phyloP scores from a whole-genome alignment of 2,797 vertebrate species.

The Lindbergichthys nudifrons region DNA sequence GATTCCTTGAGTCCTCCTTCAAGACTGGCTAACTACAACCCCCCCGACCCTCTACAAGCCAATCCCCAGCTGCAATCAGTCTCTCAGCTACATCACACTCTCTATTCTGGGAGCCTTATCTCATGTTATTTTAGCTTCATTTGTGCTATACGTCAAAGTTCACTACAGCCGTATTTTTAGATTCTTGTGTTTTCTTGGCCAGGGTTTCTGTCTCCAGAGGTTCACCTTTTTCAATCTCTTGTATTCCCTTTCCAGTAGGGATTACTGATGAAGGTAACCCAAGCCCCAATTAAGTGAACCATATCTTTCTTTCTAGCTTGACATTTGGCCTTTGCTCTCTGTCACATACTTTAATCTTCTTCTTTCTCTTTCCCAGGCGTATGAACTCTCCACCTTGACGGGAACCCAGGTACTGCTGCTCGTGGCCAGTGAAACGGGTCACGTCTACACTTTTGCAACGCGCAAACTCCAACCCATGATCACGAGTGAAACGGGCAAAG shows the following conservation, averaged over 20 bases:
- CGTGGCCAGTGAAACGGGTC: conserved; percentile 97
- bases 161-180: conserved; percentile 62
- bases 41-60: conserved; percentile 24
- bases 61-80: conserved; percentile 62
- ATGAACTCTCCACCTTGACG: conserved; percentile 97
- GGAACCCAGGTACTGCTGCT: conserved; percentile 97
- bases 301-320: neutral
- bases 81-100: conserved; percentile 63
- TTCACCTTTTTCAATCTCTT: conserved; percentile 33
- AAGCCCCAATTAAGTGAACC: conserved; percentile 17
- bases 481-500: conserved; percentile 98
- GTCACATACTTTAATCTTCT: neutral
- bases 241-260: conserved; percentile 13
- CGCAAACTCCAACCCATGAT: conserved; percentile 99
- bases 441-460: conserved; percentile 98
- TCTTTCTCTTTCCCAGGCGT: conserved; percentile 85
- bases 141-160: conserved; percentile 72
- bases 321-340: neutral
- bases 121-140: conserved; percentile 73
- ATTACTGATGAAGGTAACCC: conserved; percentile 22
- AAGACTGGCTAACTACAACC: conserved; percentile 24
- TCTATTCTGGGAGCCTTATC: conserved; percentile 80
- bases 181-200: conserved; percentile 45
- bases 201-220: conserved; percentile 26
- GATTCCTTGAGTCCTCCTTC: conserved; percentile 18